Evolutionary conservation across 2,888 invertebrate species (phyloP), one percentile per base, ranked within the genome.

Genomic region (Phoenoteleia sp.): DNA sequence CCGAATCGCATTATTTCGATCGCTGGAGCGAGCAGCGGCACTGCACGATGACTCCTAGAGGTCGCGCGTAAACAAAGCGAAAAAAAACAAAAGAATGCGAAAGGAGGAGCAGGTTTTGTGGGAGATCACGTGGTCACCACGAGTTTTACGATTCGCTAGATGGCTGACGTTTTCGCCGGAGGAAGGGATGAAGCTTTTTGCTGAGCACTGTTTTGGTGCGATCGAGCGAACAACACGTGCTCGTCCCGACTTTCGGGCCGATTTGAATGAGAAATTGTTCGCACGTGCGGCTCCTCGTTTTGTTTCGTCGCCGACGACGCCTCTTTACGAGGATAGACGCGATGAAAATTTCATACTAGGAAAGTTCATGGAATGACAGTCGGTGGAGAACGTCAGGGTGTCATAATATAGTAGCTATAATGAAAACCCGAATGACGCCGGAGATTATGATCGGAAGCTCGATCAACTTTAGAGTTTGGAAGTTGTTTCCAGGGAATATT

Each of bases 1-100:
- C 82, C 79, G 86, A 87, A 84, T 87, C 84, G 81, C 83, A 81
- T 85, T 76, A 80, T 67, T 66, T 77, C 45, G 54, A 71, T 66
- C 77, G 67, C 47, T 69, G 60, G 84, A 72, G 67, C 76, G 62
- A 80, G 71, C 69, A 76, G 25, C 64, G 54, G 47, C 82, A 71
- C 45, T 71, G 82, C 76, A 62, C 76, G 69, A 82, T 76, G 76
- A 82, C 76, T 82, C 36, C 52, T 66, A 72, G 76, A 81, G 74
- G 81, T 81, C 74, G 66, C 74, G 67, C 74, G 74, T 81, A 80
- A 80, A 72, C 66, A 81, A 74, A 81, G 81, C 75, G 58, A 71
- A 81, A 75, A 75, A 81, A 81, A 23, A 66, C 49, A 56, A 66
- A 47, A 69, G 80, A 72, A 81, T 33, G 56, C 56, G 23, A 39